A percentile compares a stretch with the other conserved stretches of the same genome.
These are phyloP conservation scores for Dicrurus megarhynchus DNA, from an alignment of 2,113 vertebrate genomes.

Conservation along the genomic window DNA sequence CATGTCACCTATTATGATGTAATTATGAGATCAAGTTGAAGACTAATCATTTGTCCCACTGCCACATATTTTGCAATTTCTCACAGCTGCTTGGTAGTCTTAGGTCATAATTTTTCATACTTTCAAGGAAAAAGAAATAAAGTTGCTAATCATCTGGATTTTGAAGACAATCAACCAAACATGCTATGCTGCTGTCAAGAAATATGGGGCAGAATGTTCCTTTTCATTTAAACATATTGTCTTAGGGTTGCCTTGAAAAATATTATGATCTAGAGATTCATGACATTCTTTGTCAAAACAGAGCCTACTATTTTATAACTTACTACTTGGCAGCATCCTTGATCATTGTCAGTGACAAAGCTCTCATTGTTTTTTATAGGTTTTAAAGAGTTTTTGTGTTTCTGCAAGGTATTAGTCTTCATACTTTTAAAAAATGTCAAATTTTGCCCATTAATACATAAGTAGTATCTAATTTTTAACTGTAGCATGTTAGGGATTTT, in stretches of 20 bases:
- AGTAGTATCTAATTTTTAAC: neutral
- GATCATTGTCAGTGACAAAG: neutral
- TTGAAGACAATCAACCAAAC: neutral
- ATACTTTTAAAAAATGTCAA: neutral
- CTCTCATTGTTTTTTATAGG: neutral
- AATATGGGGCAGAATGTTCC: constrained; percentile 10
- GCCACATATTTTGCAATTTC: neutral
- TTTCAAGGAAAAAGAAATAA: neutral
- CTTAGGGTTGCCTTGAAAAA: constrained; percentile 24
- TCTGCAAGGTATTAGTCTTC: neutral
- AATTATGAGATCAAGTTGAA: constrained; percentile 50
- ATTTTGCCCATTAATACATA: neutral
- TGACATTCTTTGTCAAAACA: constrained; percentile 18
- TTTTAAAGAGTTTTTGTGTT: neutral
- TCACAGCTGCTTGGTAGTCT: neutral
- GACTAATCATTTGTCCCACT: constrained; percentile 45
- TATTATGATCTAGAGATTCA: neutral
- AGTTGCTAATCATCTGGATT: neutral
- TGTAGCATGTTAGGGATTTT: neutral
- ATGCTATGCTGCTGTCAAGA: neutral
- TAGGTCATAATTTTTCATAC: neutral
- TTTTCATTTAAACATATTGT: constrained; percentile 30
- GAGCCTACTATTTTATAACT: neutral
- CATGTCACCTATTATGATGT: constrained; percentile 60
- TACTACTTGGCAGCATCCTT: neutral